Evolutionary conservation across 2,888 invertebrate genomes (phyloP).

Genomic region (Ophion obscuratus): DNA sequence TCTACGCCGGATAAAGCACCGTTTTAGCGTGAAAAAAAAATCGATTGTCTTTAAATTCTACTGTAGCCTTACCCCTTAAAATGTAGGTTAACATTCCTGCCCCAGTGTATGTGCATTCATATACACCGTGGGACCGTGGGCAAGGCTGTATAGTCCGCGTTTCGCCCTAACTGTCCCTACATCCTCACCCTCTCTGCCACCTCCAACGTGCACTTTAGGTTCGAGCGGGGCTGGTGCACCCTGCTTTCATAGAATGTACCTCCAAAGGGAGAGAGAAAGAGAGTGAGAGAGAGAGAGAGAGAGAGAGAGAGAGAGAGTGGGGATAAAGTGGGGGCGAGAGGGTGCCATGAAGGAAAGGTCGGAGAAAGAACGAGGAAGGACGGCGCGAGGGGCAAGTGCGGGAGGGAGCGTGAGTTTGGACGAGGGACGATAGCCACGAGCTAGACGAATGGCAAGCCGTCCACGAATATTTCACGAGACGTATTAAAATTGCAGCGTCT

Average conservation of each 20-base stretch:
- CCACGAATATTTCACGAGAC: slow-evolving; percentile 83
- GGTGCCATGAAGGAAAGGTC: slow-evolving; percentile 71
- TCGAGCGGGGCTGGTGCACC: slow-evolving; percentile 47
- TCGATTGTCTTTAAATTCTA: too few relatives aligned
- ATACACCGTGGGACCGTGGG: slow-evolving; percentile 59
- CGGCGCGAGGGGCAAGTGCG: not conserved
- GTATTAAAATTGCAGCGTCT: slow-evolving; percentile 83
- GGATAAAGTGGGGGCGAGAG: slow-evolving; percentile 37
- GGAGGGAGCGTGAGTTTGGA: slow-evolving; percentile 64
- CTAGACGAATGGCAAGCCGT: slow-evolving; percentile 83
- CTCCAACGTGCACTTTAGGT: slow-evolving; percentile 56
- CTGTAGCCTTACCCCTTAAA: slow-evolving; percentile 68
- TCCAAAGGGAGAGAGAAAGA: slow-evolving; percentile 19
- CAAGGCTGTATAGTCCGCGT: not conserved
- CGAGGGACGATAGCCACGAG: slow-evolving; percentile 63
- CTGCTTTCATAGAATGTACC: slow-evolving; percentile 62
- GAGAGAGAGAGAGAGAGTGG: slow-evolving; percentile 24
- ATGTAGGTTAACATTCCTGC: slow-evolving; percentile 78
- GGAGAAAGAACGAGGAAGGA: slow-evolving; percentile 21
- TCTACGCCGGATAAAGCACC: too few relatives aligned
- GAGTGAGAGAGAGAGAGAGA: slow-evolving; percentile 33
- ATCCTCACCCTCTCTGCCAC: not conserved
- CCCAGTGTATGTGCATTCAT: slow-evolving; percentile 61
- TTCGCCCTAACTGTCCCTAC: slow-evolving; percentile 39
- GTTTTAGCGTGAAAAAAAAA: too few relatives aligned